Conservation (phyloP, 2,797 vertebrate species). For the Hypotaenidia philippensis region DNA sequence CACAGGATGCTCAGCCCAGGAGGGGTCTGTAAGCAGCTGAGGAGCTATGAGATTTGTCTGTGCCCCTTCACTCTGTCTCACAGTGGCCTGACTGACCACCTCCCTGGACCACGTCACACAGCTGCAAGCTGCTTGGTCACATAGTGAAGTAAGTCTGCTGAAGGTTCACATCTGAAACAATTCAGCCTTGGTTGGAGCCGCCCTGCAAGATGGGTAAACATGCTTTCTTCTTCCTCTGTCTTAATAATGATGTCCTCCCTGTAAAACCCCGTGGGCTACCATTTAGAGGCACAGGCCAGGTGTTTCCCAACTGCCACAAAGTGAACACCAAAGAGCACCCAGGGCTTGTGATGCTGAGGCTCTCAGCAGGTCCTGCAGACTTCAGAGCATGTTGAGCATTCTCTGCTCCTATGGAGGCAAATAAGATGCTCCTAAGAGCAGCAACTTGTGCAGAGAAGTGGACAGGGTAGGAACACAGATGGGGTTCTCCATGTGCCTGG, state of each 20-base stretch:
- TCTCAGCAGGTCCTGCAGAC: background rate
- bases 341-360: background rate
- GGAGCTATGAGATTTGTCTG: background rate
- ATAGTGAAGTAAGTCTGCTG: accelerated
- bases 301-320: background rate
- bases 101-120: background rate
- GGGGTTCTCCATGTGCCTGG: background rate
- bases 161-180: background rate
- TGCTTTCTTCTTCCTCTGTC: background rate
- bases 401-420: accelerated
- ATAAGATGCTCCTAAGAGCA: background rate
- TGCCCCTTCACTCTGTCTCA: background rate
- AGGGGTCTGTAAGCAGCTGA: background rate
- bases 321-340: background rate
- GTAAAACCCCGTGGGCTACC: background rate
- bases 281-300: background rate
- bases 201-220: accelerated
- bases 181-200: background rate
- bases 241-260: background rate
- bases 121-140: background rate
- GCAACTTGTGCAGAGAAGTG: background rate
- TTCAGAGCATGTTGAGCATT: background rate
- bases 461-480: background rate
- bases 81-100: background rate
- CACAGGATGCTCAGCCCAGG: background rate